Evolutionary conservation across 30 jellyfish, hydroid and myxozoan species (phyloP), one percentile per base, ranked within the genome.

Genomic region (Hydractinia echinata): DNA sequence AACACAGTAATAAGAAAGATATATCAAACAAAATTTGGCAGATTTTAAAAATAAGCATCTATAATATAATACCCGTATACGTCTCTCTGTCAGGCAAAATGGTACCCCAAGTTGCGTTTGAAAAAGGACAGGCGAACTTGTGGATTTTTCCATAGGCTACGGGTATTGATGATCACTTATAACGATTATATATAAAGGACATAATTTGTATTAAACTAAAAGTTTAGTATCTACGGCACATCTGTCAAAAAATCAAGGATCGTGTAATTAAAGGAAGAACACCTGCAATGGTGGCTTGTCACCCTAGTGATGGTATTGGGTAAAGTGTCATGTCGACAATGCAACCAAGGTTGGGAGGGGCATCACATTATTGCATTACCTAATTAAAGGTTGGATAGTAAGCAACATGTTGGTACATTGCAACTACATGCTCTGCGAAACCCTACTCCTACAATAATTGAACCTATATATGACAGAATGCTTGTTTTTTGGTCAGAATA

Each of bases 211-310:
- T 79, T 81, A 51, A 50, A 5, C 68, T 15, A 14, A 81, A 79
- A 5, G 95, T 79, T 55, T 58, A 68, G 72, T 68, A 79, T 14
- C 66, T 85, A 7, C 55, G 82, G 52, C 68, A 54, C 56, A 53
- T 54, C 14, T 53, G 54, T 51, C 30, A 50, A 39, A 71, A 51
- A 49, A 19, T 85, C 21, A 55, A 49, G 18, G 94, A 51, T n/a
- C 9, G 7, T 39, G 81, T 53, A 13, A 85, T 85, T 21, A 55
- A 85, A 67, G 92, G 92, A 51, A 53, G 95, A 70, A 62, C 95
- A 13, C 89, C 86, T 48, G 95, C 85, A 56, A 94, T 94, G 99
- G 97, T 88, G 11, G 97, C 99, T 5, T 84, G 97, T 56, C 89
- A 94, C 79, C 99, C 99, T 7, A 96, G 97, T 6, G 68, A 79